Conservation (phyloP, 1,140 invertebrate genomes). For the Atopsyche davidsoni region DNA sequence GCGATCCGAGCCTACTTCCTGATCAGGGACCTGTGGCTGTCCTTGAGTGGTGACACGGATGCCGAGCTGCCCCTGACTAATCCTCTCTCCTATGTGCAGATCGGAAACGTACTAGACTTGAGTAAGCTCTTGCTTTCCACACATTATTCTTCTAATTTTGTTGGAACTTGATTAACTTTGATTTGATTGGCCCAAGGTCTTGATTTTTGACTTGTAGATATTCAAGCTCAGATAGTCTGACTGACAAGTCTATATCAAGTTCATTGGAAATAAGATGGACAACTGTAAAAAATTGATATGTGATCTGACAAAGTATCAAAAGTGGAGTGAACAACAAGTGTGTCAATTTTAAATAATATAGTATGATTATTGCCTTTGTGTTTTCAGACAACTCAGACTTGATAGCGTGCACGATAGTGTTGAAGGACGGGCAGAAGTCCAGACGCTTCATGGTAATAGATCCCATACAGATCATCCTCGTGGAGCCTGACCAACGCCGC, state of each 20-base stretch:
- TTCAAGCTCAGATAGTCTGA: too few species aligned
- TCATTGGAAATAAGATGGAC: too few species aligned
- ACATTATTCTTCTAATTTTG: too few species aligned
- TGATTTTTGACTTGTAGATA: too few species aligned
- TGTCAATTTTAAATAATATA: too few species aligned
- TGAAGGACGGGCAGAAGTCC: slow-evolving; percentile 83
- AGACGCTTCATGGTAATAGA: slow-evolving; percentile 93
- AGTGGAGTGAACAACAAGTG: too few species aligned
- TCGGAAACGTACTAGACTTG: slow-evolving; percentile 87
- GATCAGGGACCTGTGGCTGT: slow-evolving; percentile 77
- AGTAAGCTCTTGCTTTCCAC: slow-evolving; percentile 59
- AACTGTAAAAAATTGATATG: too few species aligned
- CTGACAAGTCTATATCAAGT: too few species aligned
- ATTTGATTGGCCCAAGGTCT: too few species aligned
- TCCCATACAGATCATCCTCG: slow-evolving; percentile 88
- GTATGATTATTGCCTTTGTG: too few species aligned
- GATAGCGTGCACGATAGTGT: slow-evolving; percentile 89
- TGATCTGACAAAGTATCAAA: too few species aligned
- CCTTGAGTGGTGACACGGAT: slow-evolving; percentile 76
- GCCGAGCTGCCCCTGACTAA: slow-evolving; percentile 88
- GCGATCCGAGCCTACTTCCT: slow-evolving; percentile 94
- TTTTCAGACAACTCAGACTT: slow-evolving; percentile 90
- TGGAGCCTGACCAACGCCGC: slow-evolving; percentile 88
- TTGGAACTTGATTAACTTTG: too few species aligned
- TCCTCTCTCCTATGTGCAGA: slow-evolving; percentile 80